Percentiles rank a stretch among this genome's conserved stretches.
phyloP scores from a whole-genome alignment of 2,888 invertebrate species.

The Drosophila cyrtoloma region DNA sequence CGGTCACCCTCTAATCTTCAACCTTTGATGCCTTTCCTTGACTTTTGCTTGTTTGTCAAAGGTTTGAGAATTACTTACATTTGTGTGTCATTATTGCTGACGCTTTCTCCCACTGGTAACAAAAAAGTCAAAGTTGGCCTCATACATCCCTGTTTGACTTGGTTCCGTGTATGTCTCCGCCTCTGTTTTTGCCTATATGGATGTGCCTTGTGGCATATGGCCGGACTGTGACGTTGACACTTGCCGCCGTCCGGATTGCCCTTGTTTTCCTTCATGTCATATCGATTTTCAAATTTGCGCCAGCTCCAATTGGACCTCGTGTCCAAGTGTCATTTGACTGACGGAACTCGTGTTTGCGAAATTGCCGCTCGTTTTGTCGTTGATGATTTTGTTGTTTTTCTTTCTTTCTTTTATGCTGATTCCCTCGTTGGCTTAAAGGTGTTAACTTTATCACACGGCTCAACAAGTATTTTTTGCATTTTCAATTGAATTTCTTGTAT shows the following conservation, averaged over 20 bases:
- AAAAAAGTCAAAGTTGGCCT: conserved; percentile 58
- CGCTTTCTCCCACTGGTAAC: conserved; percentile 19
- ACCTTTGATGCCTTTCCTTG: conserved; percentile 18
- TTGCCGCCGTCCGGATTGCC: conserved; percentile 48
- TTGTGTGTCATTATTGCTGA: conserved; percentile 53
- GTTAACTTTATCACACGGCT: conserved; percentile 72
- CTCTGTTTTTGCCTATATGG: conserved; percentile 28
- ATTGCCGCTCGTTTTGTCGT: conserved; percentile 37
- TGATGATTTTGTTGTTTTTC: conserved; percentile 21
- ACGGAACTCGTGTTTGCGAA: conserved; percentile 71
- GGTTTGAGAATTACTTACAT: conserved; percentile 68
- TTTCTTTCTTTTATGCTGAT: conserved; percentile 42
- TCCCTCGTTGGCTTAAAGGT: conserved; percentile 76
- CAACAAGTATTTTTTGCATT: conserved; percentile 35
- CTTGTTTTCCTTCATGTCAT: conserved; percentile 74
- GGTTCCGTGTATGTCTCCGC: conserved; percentile 14
- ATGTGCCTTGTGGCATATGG: conserved; percentile 56
- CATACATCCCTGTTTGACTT: conserved; percentile 53
- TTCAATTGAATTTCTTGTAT: conserved; percentile 39
- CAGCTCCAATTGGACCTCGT: conserved; percentile 66
- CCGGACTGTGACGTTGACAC: conserved; percentile 47
- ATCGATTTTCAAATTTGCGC: conserved; percentile 75
- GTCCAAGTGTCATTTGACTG: conserved; percentile 73
- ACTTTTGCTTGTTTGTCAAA: conserved; percentile 48
- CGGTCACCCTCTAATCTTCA: background rate